Percentiles rank a stretch among this genome's conserved stretches.
phyloP scores from a whole-genome alignment of 2,113 vertebrate genomes.

The Zosterops hypoxanthus region DNA sequence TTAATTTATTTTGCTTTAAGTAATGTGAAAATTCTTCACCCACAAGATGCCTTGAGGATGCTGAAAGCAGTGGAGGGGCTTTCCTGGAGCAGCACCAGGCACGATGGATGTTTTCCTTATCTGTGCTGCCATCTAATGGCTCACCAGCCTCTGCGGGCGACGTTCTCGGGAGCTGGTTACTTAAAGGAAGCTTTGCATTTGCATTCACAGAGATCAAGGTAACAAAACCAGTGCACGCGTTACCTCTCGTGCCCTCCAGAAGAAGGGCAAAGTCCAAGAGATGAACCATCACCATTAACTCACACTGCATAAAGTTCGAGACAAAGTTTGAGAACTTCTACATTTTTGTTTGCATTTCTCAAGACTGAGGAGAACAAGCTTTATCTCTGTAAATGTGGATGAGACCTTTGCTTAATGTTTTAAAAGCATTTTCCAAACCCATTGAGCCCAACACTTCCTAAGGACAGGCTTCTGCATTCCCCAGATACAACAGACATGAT shows the following conservation, averaged over 20 bases:
- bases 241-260: not conserved
- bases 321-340: not conserved
- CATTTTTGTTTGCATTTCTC: not conserved
- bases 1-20: constrained; percentile 22
- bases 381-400: not conserved
- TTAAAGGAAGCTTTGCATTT: not conserved
- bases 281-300: rapidly evolving
- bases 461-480: not conserved
- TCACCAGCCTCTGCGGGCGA: not conserved
- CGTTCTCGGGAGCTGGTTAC: rapidly evolving
- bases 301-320: not conserved
- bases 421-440: not conserved
- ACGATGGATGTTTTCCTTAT: not conserved
- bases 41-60: not conserved
- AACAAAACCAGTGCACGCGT: rapidly evolving
- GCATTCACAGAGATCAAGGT: not conserved
- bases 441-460: not conserved
- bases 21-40: not conserved
- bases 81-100: not conserved
- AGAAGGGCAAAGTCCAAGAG: not conserved
- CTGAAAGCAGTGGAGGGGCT: not conserved
- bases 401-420: not conserved
- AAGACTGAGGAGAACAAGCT: not conserved
- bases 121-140: constrained; percentile 73
- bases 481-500: not conserved